These are phyloP conservation scores for Apocrypta bakeri DNA, from an alignment of 1,140 invertebrate genomes.

Conservation along the genomic window DNA sequence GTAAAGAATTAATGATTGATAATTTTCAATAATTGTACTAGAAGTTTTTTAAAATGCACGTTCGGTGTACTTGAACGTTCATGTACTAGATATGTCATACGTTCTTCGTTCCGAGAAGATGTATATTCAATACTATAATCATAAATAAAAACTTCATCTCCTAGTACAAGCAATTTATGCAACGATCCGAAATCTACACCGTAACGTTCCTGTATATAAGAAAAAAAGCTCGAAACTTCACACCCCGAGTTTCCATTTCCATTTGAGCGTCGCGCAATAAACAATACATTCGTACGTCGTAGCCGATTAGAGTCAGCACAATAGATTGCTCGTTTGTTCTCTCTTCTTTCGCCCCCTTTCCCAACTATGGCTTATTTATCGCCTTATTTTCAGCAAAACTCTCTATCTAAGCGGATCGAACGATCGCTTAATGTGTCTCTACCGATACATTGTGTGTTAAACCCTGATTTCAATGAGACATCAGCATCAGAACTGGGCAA, in stretches of 20 bases:
- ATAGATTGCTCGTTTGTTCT: background rate
- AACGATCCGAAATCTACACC: background rate
- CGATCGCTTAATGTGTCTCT: background rate
- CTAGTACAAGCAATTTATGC: background rate
- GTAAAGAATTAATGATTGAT: too few species aligned
- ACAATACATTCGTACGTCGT: background rate
- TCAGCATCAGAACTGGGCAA: too few species aligned
- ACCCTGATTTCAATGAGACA: too few species aligned
- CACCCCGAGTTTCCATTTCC: background rate
- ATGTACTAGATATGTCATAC: too few species aligned
- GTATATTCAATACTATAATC: background rate
- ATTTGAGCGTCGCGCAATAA: background rate
- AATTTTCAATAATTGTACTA: too few species aligned
- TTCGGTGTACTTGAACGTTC: background rate
- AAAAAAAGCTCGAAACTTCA: background rate
- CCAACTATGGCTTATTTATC: background rate
- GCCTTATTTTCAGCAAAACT: background rate
- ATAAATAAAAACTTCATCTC: background rate
- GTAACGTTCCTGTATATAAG: background rate
- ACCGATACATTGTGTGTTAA: too few species aligned
- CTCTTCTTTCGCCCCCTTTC: background rate
- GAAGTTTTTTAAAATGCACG: too few species aligned
- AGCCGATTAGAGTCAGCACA: background rate
- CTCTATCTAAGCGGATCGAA: background rate
- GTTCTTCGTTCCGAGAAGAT: too few species aligned